Percentiles rank a stretch among this genome's conserved stretches.
Conservation (phyloP, 2,797 vertebrate species). For the Distichodus sexfasciatus region DNA sequence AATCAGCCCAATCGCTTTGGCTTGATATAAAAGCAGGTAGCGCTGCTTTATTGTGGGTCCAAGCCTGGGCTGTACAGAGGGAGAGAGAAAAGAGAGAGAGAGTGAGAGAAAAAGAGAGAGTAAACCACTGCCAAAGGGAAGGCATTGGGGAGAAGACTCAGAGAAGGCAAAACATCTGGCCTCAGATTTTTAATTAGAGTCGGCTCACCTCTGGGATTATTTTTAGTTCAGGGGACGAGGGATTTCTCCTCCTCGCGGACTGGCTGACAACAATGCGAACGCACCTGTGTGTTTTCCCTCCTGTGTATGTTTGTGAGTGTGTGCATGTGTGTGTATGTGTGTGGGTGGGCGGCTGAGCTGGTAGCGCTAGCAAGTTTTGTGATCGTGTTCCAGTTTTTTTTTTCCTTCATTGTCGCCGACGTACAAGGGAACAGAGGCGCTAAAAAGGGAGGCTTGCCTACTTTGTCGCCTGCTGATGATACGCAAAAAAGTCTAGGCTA, state of each 20-base stretch:
- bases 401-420: not conserved
- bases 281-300: conserved; percentile 51
- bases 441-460: not conserved
- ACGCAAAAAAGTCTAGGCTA: too few relatives aligned
- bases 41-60: conserved; percentile 75
- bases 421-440: not conserved
- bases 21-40: conserved; percentile 67
- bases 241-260: conserved; percentile 58
- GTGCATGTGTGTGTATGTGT: not conserved
- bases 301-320: not conserved
- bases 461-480: too few relatives aligned
- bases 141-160: conserved; percentile 64
- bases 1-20: conserved; percentile 66
- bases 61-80: conserved; percentile 68
- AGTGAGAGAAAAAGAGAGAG: conserved; percentile 14
- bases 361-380: conserved; percentile 2
- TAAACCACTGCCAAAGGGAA: conserved; percentile 66
- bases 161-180: conserved; percentile 77
- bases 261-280: conserved; percentile 57
- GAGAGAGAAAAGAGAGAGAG: conserved; percentile 24
- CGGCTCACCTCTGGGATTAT: conserved; percentile 68
- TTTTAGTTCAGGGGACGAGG: conserved; percentile 61
- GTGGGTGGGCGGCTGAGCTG: not conserved
- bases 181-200: conserved; percentile 75
- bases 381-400: conserved; percentile 22